phyloP scores from a whole-genome alignment of 2,797 vertebrate species.

The Labeo calbasu region DNA sequence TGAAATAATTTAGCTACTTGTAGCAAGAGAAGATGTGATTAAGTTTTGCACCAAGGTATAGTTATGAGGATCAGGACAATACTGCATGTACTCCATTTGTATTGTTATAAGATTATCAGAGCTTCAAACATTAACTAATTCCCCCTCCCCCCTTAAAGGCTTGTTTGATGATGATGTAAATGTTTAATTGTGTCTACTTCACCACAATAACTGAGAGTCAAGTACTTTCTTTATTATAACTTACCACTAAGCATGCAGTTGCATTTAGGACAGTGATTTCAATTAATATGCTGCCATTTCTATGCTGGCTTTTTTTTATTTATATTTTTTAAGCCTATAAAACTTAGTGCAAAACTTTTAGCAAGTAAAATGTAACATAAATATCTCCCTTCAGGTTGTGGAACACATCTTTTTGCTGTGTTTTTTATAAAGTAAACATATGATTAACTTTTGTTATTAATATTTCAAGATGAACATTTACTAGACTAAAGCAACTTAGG shows the following conservation, averaged over 20 bases:
- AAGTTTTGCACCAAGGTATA: background rate
- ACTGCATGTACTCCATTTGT: background rate
- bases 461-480: no score
- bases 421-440: no score
- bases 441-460: no score
- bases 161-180: background rate
- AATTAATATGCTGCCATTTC: background rate
- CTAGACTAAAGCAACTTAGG: no score
- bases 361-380: no score
- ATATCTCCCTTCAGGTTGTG: no score
- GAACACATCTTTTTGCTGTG: no score
- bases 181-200: background rate
- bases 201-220: background rate
- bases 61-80: background rate
- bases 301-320: background rate
- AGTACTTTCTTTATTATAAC: constrained; percentile 7
- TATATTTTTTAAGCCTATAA: background rate
- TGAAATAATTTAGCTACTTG: background rate
- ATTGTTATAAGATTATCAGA: background rate
- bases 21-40: background rate
- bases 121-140: background rate
- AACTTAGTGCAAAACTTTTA: background rate
- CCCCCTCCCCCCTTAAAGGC: background rate
- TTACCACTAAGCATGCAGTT: background rate
- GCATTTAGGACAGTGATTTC: background rate